Evolutionary conservation across 2,797 vertebrate genomes (phyloP), one percentile per base, ranked within the genome.

Genomic region (Parambassis ranga): DNA sequence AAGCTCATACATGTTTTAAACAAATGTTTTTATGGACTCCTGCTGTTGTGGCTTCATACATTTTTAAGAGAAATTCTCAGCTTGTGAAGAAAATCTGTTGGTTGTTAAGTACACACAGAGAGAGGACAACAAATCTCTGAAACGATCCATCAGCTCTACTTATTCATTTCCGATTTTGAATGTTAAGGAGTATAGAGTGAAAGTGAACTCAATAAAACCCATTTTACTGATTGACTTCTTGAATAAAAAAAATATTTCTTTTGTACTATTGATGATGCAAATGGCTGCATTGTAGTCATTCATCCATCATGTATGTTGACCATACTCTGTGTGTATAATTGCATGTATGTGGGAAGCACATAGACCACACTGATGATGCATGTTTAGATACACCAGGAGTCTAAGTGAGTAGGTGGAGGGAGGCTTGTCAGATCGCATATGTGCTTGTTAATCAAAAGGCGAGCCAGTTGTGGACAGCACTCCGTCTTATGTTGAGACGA

Each of bases 1-100:
- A 64, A 23, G 24, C 59, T 83, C 62, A 76, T 77, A 16, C 22
- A 81, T 66, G 56, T 77, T 85, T 83, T 59, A 81, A 62, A 59
- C 18, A 32, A 14, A 28, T 65, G 46, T 77, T 67, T 77, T 65
- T 52, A 62, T 35, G 27, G 53, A 58, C 46, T 59, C 36, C 28
- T 22, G 19, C 52, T 43, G 31, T 57, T 73, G 57, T 36, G 28
- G n/a, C 46, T 35, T 23, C 47, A 68, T 75, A 15, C 26, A 79
- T 82, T 31, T 81, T 31, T 81, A 77, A 75, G 14, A 85, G 81
- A 30, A 77, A 42, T 51, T 27, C 46, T 49, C 6, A 20, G 32
- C 19, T 52, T 13, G 10, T 59, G 32, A 18, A 26, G 48, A 19
- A 57, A 32, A 38, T 38, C 24, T 14, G 18, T 20, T 30, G 16